phyloP scores from a whole-genome alignment of 2,888 invertebrate genomes.

The Zaprionus bogoriensis region DNA sequence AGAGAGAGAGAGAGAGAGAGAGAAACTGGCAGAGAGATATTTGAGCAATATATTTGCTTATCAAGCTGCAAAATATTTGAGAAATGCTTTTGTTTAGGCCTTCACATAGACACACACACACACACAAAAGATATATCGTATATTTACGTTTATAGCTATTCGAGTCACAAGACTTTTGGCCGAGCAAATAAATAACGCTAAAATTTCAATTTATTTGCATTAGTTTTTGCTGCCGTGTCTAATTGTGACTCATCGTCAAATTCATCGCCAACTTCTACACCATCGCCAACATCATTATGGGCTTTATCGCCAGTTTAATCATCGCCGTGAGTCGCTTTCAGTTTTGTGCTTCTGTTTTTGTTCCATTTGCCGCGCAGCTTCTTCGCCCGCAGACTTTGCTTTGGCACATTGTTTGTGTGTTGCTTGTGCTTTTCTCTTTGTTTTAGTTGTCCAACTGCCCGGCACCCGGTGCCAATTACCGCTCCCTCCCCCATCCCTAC shows the following conservation, averaged over 20 bases:
- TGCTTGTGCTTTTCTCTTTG: conserved; percentile 40
- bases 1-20: neutral
- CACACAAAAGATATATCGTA: neutral
- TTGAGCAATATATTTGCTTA: conserved; percentile 36
- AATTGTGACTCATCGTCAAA: conserved; percentile 21
- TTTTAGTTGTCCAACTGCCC: conserved; percentile 22
- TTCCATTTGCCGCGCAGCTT: conserved; percentile 37
- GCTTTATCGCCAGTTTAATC: conserved; percentile 14
- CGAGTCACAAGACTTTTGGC: conserved; percentile 35
- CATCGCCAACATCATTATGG: conserved; percentile 6
- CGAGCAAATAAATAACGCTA: conserved; percentile 40
- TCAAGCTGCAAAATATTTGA: conserved; percentile 43
- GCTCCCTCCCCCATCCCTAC: neutral
- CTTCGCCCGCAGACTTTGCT: conserved; percentile 59
- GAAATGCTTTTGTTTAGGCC: conserved; percentile 36
- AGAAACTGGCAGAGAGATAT: neutral
- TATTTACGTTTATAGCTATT: neutral
- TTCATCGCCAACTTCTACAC: neutral
- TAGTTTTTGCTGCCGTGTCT: conserved; percentile 42
- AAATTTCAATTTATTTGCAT: conserved; percentile 47
- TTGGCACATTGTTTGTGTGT: conserved; percentile 21
- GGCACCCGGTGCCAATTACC: conserved; percentile 3
- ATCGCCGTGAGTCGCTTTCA: conserved; percentile 15
- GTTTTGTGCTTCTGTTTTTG: conserved; percentile 28
- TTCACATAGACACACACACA: neutral